These are phyloP conservation scores for Anabacerthia variegaticeps DNA, from an alignment of 2,797 vertebrate genomes.

Conservation along the genomic window DNA sequence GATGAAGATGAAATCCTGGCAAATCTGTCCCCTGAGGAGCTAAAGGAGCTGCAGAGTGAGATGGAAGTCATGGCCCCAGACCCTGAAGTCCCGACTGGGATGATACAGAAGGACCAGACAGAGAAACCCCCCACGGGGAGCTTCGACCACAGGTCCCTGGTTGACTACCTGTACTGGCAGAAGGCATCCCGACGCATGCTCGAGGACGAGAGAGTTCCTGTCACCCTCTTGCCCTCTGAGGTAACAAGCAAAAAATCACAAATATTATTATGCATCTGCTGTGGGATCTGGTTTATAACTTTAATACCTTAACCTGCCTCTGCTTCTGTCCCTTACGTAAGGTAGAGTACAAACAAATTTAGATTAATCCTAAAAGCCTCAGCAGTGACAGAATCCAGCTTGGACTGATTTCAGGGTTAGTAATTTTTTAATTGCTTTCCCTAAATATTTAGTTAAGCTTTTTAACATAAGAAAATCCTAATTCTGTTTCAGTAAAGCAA, in stretches of 20 bases:
- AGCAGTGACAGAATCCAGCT: not conserved
- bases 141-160: slow-evolving; percentile 92
- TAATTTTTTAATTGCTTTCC: not conserved
- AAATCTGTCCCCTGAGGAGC: slow-evolving; percentile 91
- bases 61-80: slow-evolving; percentile 97
- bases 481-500: not conserved
- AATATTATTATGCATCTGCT: not conserved
- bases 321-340: not conserved
- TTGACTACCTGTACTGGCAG: slow-evolving; percentile 96
- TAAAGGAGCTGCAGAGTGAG: slow-evolving; percentile 91
- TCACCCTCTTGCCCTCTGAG: slow-evolving; percentile 89
- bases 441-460: not conserved
- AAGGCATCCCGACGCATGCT: slow-evolving; percentile 92
- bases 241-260: slow-evolving; percentile 76
- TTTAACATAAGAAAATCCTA: not conserved
- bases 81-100: slow-evolving; percentile 88
- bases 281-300: not conserved
- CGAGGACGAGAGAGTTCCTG: slow-evolving; percentile 91
- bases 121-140: slow-evolving; percentile 90
- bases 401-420: not conserved
- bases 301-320: not conserved
- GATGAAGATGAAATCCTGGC: slow-evolving; percentile 95
- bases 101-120: slow-evolving; percentile 95
- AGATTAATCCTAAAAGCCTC: slow-evolving; percentile 18
- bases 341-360: not conserved